These are phyloP conservation scores for Cremastinae sp. DNA, from an alignment of 2,888 invertebrate species.

Conservation along the genomic window DNA sequence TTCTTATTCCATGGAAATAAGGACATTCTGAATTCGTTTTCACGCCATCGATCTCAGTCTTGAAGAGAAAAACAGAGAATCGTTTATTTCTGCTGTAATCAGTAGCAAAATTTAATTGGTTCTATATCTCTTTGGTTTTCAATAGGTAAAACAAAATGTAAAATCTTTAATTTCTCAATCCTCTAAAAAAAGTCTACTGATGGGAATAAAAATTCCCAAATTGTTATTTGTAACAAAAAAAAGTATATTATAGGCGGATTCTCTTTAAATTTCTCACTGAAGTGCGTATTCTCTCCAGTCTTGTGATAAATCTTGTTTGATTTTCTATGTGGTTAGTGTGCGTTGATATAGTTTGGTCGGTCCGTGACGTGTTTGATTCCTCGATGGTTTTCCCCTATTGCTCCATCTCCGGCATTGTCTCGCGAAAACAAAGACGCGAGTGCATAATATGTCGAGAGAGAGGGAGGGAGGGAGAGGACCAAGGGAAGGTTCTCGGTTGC, in stretches of 20 bases:
- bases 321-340: conserved; percentile 54
- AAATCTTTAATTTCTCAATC: too few species aligned
- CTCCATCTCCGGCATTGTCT: conserved; percentile 27
- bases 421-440: conserved; percentile 55
- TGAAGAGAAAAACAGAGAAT: background rate
- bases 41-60: background rate
- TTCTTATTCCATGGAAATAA: conserved; percentile 26
- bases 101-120: too few species aligned
- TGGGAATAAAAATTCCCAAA: too few species aligned
- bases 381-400: conserved; percentile 40
- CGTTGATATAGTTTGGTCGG: conserved; percentile 18
- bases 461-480: too few species aligned
- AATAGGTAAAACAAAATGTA: too few species aligned
- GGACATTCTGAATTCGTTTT: background rate
- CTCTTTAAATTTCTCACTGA: conserved; percentile 17
- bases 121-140: too few species aligned
- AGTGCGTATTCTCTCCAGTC: conserved; percentile 4
- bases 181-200: too few species aligned
- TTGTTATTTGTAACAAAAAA: background rate
- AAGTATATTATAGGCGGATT: background rate
- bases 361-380: conserved; percentile 27
- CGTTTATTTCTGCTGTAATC: too few species aligned
- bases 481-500: conserved; percentile 34
- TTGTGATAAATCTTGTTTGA: conserved; percentile 62
- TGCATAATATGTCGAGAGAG: conserved; percentile 48